These are phyloP conservation scores for Cetoscarus ocellatus DNA, from an alignment of 2,797 vertebrate genomes.

Conservation along the genomic window DNA sequence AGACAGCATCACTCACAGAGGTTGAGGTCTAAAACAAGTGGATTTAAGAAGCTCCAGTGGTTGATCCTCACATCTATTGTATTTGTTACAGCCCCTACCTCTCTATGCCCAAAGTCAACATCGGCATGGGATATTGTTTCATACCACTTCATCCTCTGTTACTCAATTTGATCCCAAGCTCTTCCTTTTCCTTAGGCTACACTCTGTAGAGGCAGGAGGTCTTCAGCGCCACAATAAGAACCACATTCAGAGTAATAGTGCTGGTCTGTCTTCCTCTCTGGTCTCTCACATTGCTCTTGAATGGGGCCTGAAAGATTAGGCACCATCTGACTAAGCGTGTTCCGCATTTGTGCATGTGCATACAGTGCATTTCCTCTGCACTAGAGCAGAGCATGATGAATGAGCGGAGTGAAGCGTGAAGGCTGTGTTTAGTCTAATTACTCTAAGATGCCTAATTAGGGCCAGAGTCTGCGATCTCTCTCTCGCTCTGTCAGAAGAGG, in stretches of 20 bases:
- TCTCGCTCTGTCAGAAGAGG: constrained; percentile 42
- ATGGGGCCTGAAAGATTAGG: constrained; percentile 61
- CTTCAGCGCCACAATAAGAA: constrained; percentile 64
- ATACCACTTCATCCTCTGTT: constrained; percentile 81
- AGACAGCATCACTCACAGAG: constrained; percentile 54
- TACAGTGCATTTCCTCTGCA: constrained; percentile 72
- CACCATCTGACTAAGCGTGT: constrained; percentile 45
- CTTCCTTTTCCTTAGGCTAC: constrained; percentile 75
- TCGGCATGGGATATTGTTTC: constrained; percentile 77
- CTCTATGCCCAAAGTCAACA: constrained; percentile 79
- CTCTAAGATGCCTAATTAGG: constrained; percentile 85
- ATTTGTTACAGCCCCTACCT: constrained; percentile 64
- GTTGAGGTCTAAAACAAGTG: constrained; percentile 64
- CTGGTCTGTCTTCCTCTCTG: constrained; percentile 38
- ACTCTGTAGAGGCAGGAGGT: constrained; percentile 67
- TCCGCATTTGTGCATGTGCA: constrained; percentile 48
- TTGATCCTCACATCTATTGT: constrained; percentile 72
- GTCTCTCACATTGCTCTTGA: constrained; percentile 45
- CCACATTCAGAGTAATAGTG: constrained; percentile 62
- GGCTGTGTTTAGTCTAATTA: constrained; percentile 85
- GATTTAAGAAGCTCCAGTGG: constrained; percentile 70
- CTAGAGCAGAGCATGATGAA: constrained; percentile 76
- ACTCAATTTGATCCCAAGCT: constrained; percentile 75
- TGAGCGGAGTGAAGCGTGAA: constrained; percentile 80
- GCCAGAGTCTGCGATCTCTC: constrained; percentile 61